Evolutionary conservation across 2,888 invertebrate genomes (phyloP).

Genomic region (Drosophila phalerata): DNA sequence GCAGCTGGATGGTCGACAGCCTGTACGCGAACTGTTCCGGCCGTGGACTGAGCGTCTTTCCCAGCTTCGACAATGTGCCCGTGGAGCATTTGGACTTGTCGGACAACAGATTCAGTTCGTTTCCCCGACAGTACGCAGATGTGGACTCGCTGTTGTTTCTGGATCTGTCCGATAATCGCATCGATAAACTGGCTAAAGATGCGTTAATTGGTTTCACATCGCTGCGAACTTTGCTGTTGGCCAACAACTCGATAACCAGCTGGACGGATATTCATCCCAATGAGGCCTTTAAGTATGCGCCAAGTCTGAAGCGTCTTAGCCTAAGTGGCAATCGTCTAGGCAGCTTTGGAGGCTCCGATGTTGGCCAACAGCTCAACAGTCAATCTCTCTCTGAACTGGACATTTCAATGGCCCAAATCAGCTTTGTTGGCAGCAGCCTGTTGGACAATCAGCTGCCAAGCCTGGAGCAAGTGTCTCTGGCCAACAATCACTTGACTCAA

Average conservation of each 20-base stretch:
- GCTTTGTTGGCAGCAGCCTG: slow-evolving; percentile 86
- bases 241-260: slow-evolving; percentile 88
- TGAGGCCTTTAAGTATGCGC: slow-evolving; percentile 86
- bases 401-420: slow-evolving; percentile 85
- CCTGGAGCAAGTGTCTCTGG: slow-evolving; percentile 87
- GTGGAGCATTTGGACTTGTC: slow-evolving; percentile 89
- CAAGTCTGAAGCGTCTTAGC: slow-evolving; percentile 87
- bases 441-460: slow-evolving; percentile 86
- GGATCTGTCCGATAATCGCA: slow-evolving; percentile 87
- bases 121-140: slow-evolving; percentile 86
- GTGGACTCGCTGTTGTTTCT: slow-evolving; percentile 87
- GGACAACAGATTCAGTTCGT: slow-evolving; percentile 87
- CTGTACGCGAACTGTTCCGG: slow-evolving; percentile 82
- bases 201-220: slow-evolving; percentile 87
- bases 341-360: slow-evolving; percentile 86
- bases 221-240: slow-evolving; percentile 88
- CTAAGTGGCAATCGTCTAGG: slow-evolving; percentile 89
- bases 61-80: slow-evolving; percentile 77
- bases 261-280: slow-evolving; percentile 88
- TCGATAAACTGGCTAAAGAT: slow-evolving; percentile 86
- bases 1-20: slow-evolving; percentile 83
- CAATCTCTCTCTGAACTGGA: slow-evolving; percentile 87
- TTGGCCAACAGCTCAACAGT: slow-evolving; percentile 87
- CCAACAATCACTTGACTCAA: slow-evolving; percentile 86
- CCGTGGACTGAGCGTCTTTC: slow-evolving; percentile 70